Conservation (phyloP, 2,888 invertebrate genomes). For the Volucella zonaria region DNA sequence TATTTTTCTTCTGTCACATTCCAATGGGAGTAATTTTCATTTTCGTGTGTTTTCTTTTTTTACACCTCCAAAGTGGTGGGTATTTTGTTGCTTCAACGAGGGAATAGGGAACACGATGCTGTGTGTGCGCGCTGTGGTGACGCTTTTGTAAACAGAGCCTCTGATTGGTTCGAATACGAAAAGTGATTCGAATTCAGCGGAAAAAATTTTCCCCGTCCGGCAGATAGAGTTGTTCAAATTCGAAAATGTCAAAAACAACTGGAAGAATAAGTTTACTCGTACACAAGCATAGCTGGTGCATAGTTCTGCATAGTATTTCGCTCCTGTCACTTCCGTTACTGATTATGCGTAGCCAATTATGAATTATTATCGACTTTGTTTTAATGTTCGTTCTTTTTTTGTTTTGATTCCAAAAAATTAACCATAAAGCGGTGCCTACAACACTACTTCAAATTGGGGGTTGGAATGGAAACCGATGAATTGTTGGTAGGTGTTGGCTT, state of each 20-base stretch:
- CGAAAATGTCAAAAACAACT: conserved; percentile 3
- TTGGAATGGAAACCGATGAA: conserved; percentile 11
- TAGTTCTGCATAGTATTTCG: conserved; percentile 44
- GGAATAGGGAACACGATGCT: conserved; percentile 50
- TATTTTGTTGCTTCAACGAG: conserved; percentile 46
- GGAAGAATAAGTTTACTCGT: conserved; percentile 1
- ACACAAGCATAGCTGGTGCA: conserved; percentile 17
- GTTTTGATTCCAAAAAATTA: conserved; percentile 22
- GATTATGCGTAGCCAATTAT: conserved; percentile 61
- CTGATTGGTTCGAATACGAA: conserved; percentile 68
- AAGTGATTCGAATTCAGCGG: conserved; percentile 46
- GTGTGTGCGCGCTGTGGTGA: conserved; percentile 65
- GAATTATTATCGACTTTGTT: conserved; percentile 36
- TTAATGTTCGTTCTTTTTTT: conserved; percentile 23
- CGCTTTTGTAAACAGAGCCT: conserved; percentile 68
- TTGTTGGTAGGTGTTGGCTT: conserved; percentile 48
- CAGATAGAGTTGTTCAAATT: conserved; percentile 23
- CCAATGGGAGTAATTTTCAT: conserved; percentile 37
- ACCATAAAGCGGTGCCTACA: conserved; percentile 30
- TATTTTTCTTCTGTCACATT: conserved; percentile 51
- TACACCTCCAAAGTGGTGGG: conserved; percentile 49
- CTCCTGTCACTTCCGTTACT: conserved; percentile 48
- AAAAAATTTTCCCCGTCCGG: conserved; percentile 14
- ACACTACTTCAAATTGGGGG: conserved; percentile 33
- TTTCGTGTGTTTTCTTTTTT: conserved; percentile 20